A percentile compares a stretch with the other conserved stretches of the same genome.
Conservation (phyloP, 2,888 invertebrate genomes). For the Morpho deidamia region DNA sequence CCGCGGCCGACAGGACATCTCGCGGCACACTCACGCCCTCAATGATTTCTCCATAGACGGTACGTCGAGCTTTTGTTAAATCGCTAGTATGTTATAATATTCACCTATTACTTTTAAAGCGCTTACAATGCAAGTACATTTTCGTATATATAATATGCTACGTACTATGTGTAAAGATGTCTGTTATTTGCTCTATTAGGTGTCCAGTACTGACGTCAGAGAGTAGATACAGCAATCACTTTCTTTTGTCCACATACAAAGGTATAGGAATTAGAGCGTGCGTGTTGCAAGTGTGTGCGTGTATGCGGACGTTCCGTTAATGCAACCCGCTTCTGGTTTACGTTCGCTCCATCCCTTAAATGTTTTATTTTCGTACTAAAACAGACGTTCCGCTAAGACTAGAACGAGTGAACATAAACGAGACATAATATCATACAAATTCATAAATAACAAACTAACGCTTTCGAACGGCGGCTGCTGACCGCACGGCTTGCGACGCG, state of each 20-base stretch:
- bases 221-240: conserved; percentile 73
- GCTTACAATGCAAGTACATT: neutral
- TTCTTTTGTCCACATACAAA: conserved; percentile 73
- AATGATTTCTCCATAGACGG: conserved; percentile 70
- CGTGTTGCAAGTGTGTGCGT: conserved; percentile 68
- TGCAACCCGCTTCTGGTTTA: conserved; percentile 38
- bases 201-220: conserved; percentile 76
- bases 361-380: conserved; percentile 12
- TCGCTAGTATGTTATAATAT: neutral
- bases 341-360: conserved; percentile 31
- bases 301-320: conserved; percentile 39
- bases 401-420: conserved; percentile 34
- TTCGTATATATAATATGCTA: neutral
- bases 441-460: conserved; percentile 53
- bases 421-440: conserved; percentile 21
- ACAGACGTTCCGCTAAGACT: neutral
- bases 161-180: conserved; percentile 49
- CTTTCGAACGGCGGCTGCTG: conserved; percentile 54
- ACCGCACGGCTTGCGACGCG: conserved; percentile 56
- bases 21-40: conserved; percentile 58
- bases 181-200: conserved; percentile 72
- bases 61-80: conserved; percentile 31
- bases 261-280: conserved; percentile 76
- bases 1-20: conserved; percentile 69
- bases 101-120: neutral